phyloP scores from a whole-genome alignment of 2,888 invertebrate genomes.

The Eupithecia inturbata region DNA sequence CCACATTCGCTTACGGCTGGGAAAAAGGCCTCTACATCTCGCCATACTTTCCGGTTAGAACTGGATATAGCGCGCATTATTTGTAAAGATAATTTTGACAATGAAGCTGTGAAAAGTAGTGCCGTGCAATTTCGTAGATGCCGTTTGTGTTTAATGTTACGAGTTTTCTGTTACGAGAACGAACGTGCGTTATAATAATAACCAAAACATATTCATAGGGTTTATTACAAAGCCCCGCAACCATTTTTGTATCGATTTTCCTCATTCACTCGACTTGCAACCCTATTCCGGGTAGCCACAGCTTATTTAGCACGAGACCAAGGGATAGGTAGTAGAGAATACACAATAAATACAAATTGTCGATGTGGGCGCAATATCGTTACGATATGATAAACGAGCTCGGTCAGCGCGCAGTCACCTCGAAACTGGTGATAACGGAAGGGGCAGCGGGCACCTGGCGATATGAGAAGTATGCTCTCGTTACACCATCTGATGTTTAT shows the following conservation, averaged over 20 bases:
- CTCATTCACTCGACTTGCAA: conserved; percentile 13
- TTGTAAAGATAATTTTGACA: background rate
- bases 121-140: background rate
- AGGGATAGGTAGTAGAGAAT: conserved; percentile 41
- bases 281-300: conserved; percentile 19
- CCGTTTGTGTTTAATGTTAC: background rate
- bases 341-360: conserved; percentile 83
- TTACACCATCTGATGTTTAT: background rate
- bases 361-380: conserved; percentile 79
- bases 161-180: background rate
- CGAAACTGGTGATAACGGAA: conserved; percentile 74
- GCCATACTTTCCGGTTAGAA: background rate
- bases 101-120: background rate
- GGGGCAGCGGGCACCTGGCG: conserved; percentile 51
- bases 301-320: conserved; percentile 12
- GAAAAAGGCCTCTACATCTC: background rate
- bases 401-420: conserved; percentile 79
- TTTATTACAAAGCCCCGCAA: conserved; percentile 8
- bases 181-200: background rate
- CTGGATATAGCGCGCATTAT: background rate
- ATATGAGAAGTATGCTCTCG: conserved; percentile 1
- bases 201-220: conserved; percentile 13
- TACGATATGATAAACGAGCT: conserved; percentile 81
- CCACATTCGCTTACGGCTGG: background rate
- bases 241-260: conserved; percentile 23